Conservation (phyloP, 2,888 invertebrate species). For the Stenurella melanura region DNA sequence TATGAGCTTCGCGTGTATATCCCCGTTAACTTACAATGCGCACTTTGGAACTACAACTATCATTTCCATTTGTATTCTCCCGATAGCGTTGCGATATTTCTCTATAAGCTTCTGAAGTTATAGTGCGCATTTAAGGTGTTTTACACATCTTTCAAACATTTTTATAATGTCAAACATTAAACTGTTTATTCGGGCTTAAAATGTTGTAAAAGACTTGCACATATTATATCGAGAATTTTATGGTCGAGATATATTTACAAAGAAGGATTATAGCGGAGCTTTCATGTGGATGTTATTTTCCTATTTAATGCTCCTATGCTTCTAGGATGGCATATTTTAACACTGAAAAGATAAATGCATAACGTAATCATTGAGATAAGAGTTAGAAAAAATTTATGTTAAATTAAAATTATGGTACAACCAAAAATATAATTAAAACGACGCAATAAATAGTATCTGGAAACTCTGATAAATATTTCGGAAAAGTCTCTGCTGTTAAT, state of each 20-base stretch:
- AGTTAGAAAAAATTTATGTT: no score
- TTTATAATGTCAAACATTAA: conserved; percentile 50
- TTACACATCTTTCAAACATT: conserved; percentile 49
- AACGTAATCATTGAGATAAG: not conserved
- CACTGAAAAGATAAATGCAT: not conserved
- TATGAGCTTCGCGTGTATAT: conserved; percentile 55
- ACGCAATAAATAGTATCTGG: no score
- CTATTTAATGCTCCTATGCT: not conserved
- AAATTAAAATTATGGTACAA: no score
- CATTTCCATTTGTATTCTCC: conserved; percentile 50
- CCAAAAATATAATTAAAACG: no score
- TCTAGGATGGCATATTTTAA: not conserved
- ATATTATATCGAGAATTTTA: not conserved
- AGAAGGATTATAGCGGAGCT: not conserved
- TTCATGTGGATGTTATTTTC: not conserved
- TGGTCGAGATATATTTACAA: conserved; percentile 16
- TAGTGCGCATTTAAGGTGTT: conserved; percentile 38
- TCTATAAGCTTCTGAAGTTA: conserved; percentile 49
- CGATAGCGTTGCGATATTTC: conserved; percentile 51
- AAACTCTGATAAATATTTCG: no score
- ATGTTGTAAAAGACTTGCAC: conserved; percentile 26
- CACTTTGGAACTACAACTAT: conserved; percentile 43
- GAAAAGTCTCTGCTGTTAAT: no score
- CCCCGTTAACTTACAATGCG: conserved; percentile 46
- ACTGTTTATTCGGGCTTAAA: conserved; percentile 38